Conservation (phyloP, 2,797 vertebrate genomes). For the Hippocampus kuda region DNA sequence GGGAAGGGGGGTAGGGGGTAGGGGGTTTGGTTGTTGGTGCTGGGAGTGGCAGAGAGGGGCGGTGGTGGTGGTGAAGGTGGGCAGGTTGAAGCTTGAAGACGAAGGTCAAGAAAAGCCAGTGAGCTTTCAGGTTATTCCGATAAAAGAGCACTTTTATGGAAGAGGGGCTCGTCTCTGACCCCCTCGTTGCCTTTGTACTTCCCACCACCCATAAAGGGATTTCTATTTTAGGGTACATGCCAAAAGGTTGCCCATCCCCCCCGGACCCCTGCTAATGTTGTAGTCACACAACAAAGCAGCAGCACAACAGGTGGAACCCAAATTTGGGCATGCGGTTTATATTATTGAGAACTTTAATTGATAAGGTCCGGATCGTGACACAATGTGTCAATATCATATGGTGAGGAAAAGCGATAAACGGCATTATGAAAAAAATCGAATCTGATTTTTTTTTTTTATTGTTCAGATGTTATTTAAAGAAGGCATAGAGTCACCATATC, state of each 20-base stretch:
- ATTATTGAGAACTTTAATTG: slow-evolving; percentile 14
- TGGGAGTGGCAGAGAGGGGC: too few species aligned
- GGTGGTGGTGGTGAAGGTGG: too few species aligned
- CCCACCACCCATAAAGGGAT: slow-evolving; percentile 47
- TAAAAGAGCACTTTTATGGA: slow-evolving; percentile 46
- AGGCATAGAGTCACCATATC: not conserved
- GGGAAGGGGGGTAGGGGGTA: too few species aligned
- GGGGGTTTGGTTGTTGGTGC: not conserved
- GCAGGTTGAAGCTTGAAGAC: not conserved
- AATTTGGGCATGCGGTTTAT: slow-evolving; percentile 37
- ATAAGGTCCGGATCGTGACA: slow-evolving; percentile 11
- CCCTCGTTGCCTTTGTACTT: slow-evolving; percentile 46
- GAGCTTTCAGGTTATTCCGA: slow-evolving; percentile 9
- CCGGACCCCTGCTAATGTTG: slow-evolving; percentile 6
- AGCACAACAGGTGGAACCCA: slow-evolving; percentile 65
- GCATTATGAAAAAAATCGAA: not conserved
- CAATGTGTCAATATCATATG: not conserved
- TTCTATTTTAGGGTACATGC: slow-evolving; percentile 70
- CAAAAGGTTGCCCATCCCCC: slow-evolving; percentile 51
- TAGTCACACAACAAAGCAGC: slow-evolving; percentile 54
- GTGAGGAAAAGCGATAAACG: not conserved
- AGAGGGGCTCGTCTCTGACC: slow-evolving; percentile 39
- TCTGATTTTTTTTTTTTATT: not conserved
- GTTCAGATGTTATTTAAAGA: not conserved
- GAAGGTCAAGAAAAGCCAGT: slow-evolving; percentile 5